Percentiles rank a stretch among this genome's conserved stretches.
phyloP scores from a whole-genome alignment of 1,140 invertebrate species.

The Drosophila takahashii region DNA sequence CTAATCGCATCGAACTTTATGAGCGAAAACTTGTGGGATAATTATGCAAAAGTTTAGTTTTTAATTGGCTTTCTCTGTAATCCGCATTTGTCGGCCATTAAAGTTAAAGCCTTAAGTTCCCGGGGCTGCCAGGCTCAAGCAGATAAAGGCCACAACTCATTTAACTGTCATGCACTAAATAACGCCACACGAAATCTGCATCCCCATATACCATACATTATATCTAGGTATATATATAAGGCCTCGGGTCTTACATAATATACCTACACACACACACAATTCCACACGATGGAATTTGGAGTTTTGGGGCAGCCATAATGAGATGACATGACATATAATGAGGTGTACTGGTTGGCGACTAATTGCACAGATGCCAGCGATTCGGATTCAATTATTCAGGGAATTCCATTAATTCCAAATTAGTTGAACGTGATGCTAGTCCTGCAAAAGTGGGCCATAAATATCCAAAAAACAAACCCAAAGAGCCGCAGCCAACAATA shows the following conservation, averaged over 20 bases:
- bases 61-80: constrained; percentile 23
- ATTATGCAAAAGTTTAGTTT: constrained; percentile 34
- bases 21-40: constrained; percentile 22
- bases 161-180: constrained; percentile 82
- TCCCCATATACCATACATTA: constrained; percentile 18
- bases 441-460: constrained; percentile 14
- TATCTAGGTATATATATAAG: constrained; percentile 10
- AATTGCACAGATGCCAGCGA: constrained; percentile 66
- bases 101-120: constrained; percentile 31
- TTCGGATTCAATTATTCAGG: constrained; percentile 83
- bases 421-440: constrained; percentile 64
- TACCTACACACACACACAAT: constrained; percentile 1
- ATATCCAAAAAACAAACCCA: not conserved
- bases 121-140: constrained; percentile 17
- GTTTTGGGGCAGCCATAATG: constrained; percentile 59
- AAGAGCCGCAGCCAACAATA: constrained; percentile 18
- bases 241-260: constrained; percentile 68
- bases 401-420: constrained; percentile 83
- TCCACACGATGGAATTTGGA: constrained; percentile 26
- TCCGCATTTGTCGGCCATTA: constrained; percentile 19
- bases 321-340: constrained; percentile 82
- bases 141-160: constrained; percentile 68
- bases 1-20: constrained; percentile 46
- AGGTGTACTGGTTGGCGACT: constrained; percentile 63
- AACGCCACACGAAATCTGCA: constrained; percentile 72